phyloP scores from a whole-genome alignment of 1,140 invertebrate species.

The Prorops nasuta region DNA sequence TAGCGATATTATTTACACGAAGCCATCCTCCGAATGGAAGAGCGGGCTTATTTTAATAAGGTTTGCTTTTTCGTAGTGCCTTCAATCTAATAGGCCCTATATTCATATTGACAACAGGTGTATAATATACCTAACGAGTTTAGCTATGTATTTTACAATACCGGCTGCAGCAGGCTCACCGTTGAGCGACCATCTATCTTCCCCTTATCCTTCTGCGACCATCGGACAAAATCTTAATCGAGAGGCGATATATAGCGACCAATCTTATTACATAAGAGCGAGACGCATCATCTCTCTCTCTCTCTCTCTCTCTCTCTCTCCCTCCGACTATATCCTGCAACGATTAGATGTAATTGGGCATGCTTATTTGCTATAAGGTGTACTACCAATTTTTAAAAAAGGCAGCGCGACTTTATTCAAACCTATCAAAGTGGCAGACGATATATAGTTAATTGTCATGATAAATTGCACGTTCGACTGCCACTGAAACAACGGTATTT shows the following conservation, averaged over 20 bases:
- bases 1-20: neutral
- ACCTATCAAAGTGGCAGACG: constrained; percentile 28
- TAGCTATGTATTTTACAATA: constrained; percentile 49
- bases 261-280: constrained; percentile 12
- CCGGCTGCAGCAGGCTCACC: too few relatives aligned
- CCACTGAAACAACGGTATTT: constrained; percentile 22
- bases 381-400: too few relatives aligned
- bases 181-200: too few relatives aligned
- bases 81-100: constrained; percentile 44
- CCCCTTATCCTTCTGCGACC: too few relatives aligned
- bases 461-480: constrained; percentile 6
- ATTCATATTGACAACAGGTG: constrained; percentile 53
- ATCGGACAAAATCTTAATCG: too few relatives aligned
- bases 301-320: too few relatives aligned
- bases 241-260: too few relatives aligned
- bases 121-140: constrained; percentile 45
- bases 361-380: too few relatives aligned
- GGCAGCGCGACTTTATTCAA: constrained; percentile 24
- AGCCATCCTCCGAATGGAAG: neutral
- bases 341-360: too few relatives aligned
- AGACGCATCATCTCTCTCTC: too few relatives aligned
- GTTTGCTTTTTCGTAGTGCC: constrained; percentile 34
- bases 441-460: constrained; percentile 7
- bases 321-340: too few relatives aligned
- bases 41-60: constrained; percentile 22